Evolutionary conservation across 2,888 invertebrate species (phyloP), one percentile per base, ranked within the genome.

Genomic region (Hypolimnas misippus): DNA sequence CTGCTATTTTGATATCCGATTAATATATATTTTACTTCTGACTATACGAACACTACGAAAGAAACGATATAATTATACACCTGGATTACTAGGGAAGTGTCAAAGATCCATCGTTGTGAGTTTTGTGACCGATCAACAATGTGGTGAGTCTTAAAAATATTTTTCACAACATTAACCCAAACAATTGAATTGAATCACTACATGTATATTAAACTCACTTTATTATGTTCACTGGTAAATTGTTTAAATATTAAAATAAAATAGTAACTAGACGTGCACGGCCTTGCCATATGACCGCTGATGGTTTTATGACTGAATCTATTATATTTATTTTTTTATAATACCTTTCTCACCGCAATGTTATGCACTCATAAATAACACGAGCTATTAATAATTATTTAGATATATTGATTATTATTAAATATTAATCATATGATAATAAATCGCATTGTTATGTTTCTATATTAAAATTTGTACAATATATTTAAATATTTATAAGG

Each of bases 91-190:
- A 42, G 53, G 33, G 33, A 44, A 53, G 44, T 16, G 33, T 21
- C 31, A 14, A 12, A n/a, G 21, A 12, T 25, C 2, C 16, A 21
- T 46, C 31, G 50, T 2, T 3, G 33, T n/a, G n/a, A n/a, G n/a
- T n/a, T n/a, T n/a, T n/a, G n/a, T 46, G 42, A 44, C 17, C 6
- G 0, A 52, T 46, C 42, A 16, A 59, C 12, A 53, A 59, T 59
- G 59, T 59, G 59, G 59, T 59, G 25, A 53, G 59, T 52, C 10
- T 7, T 33, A 42, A 16, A 42, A 16, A 31, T 25, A 33, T 21
- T 8, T 52, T 8, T 2, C 21, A 14, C 16, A n/a, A 46, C 44
- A 19, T 19, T 2, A 14, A 14, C 49, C n/a, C n/a, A n/a, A n/a
- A n/a, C n/a, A n/a, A n/a, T n/a, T n/a, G n/a, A n/a, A n/a, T n/a